Percentiles rank a stretch among this genome's conserved stretches.
phyloP scores from a whole-genome alignment of 2,888 invertebrate genomes.

The Agonum fuliginosum region DNA sequence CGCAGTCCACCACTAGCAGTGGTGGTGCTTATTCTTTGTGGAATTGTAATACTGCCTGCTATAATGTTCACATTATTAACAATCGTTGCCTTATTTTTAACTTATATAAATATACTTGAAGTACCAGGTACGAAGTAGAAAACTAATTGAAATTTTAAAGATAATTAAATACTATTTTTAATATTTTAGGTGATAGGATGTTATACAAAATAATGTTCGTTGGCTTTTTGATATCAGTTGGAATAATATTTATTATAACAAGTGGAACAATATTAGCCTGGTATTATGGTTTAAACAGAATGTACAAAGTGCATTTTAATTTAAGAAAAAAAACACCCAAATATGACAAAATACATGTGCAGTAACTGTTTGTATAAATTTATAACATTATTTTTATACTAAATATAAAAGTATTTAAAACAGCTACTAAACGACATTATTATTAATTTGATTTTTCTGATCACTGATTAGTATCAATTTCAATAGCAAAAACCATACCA shows the following conservation, averaged over 20 bases:
- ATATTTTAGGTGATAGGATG: conserved; percentile 49
- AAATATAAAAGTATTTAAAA: conserved; percentile 4
- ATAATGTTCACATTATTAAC: conserved; percentile 38
- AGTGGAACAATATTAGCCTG: conserved; percentile 49
- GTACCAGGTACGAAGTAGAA: conserved; percentile 27
- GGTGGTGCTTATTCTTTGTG: conserved; percentile 43
- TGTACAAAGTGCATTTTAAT: conserved; percentile 41
- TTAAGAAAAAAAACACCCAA: conserved; percentile 9
- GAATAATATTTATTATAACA: conserved; percentile 39
- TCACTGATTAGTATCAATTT: no score
- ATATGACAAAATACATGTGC: neutral
- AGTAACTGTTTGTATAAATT: conserved; percentile 3
- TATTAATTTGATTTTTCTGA: neutral
- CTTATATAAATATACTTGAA: conserved; percentile 40
- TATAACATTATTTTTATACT: conserved; percentile 27
- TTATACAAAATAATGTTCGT: conserved; percentile 46
- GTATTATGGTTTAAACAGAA: conserved; percentile 51
- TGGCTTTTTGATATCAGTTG: conserved; percentile 50
- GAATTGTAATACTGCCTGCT: conserved; percentile 42
- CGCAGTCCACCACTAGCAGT: conserved; percentile 37
- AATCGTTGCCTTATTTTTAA: conserved; percentile 48
- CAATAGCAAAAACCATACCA: neutral
- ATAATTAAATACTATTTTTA: neutral
- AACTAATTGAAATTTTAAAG: neutral
- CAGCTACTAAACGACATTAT: neutral